Base-by-base conservation (phyloP, 2,797 vertebrate species). In the Dallia pectoralis region DNA sequence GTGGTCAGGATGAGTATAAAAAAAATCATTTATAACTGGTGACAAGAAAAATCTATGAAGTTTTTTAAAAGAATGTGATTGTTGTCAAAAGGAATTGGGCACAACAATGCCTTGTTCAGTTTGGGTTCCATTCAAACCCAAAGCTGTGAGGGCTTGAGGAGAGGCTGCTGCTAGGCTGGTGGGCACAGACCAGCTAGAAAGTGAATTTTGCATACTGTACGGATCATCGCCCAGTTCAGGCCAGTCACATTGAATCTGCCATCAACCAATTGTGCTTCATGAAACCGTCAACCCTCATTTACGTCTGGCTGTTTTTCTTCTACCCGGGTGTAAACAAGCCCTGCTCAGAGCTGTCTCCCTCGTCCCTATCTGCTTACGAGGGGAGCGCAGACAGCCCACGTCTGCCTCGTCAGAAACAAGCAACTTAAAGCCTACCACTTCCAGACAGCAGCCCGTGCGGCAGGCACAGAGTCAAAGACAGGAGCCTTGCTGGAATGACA, bases 181-280 rank as follows among this genome's bases (percentile, higher is more conserved):
- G 96, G 96, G 95, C 95, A 93, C 94, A 93, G 94, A 98, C 96
- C 96, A 96, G 97, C 95, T 93, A 94, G 93, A 93, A 93, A 95
- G 95, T 94, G 95, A 95, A 94, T 96, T 96, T 95, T 96, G 96
- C 97, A 98, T 97, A 97, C 96, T 98, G 97, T 97, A 98, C 94
- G 95, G 96, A 98, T 98, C 97, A 97, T 95, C 95, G 95, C 96
- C 96, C 95, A 94, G 95, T 97, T 95, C 97, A 97, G 95, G 93
- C 89, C 94, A 98, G 98, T 98, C 96, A 98, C 94, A 96, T 96
- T 94, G 93, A 95, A 99, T 98, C 95, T 95, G 94, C 92, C 93
- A 91, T 97, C 97, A 97, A 93, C 93, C 95, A 93, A 94, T 91
- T 96, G 95, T 96, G 96, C 96, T 97, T 96, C 95, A 96, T 96